Evolutionary conservation across 2,797 vertebrate genomes (phyloP).

Genomic region (Austrolebias charrua): DNA sequence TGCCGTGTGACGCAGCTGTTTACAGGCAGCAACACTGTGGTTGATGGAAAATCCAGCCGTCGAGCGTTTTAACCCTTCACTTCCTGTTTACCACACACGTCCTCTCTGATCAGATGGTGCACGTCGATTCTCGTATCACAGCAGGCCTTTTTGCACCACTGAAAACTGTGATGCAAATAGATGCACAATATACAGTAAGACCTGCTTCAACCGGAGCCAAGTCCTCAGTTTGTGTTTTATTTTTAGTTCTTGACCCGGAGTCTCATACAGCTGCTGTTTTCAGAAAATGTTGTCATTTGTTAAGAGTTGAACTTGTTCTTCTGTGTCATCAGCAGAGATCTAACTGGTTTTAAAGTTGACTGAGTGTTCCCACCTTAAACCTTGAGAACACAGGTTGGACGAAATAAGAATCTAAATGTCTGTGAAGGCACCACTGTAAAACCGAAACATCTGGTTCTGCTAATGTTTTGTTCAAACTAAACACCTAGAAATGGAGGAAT

Average conservation of each 20-base stretch:
- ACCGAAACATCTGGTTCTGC: too few relatives aligned
- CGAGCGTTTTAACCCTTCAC: constrained; percentile 70
- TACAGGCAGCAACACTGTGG: constrained; percentile 62
- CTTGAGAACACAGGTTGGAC: too few relatives aligned
- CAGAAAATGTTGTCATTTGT: constrained; percentile 19
- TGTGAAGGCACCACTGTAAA: too few relatives aligned
- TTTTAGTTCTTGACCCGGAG: constrained; percentile 19
- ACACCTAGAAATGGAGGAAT: too few relatives aligned
- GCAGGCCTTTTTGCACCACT: constrained; percentile 34
- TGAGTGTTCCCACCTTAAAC: background rate
- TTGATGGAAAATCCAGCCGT: constrained; percentile 64
- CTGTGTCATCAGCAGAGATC: background rate
- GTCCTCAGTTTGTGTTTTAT: constrained; percentile 8
- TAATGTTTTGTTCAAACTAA: too few relatives aligned
- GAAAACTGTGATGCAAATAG: constrained; percentile 43
- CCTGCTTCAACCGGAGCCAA: constrained; percentile 14
- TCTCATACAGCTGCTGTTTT: constrained; percentile 13
- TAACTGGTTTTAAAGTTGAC: background rate
- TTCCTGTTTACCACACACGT: constrained; percentile 70
- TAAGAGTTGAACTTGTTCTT: too few relatives aligned
- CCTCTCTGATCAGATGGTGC: constrained; percentile 39
- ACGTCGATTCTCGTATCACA: constrained; percentile 36
- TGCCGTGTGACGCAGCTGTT: constrained; percentile 42
- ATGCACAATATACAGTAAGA: background rate
- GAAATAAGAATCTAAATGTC: too few relatives aligned